These are phyloP conservation scores for Enteromius anoplus DNA, from an alignment of 2,797 vertebrate species.

Conservation along the genomic window DNA sequence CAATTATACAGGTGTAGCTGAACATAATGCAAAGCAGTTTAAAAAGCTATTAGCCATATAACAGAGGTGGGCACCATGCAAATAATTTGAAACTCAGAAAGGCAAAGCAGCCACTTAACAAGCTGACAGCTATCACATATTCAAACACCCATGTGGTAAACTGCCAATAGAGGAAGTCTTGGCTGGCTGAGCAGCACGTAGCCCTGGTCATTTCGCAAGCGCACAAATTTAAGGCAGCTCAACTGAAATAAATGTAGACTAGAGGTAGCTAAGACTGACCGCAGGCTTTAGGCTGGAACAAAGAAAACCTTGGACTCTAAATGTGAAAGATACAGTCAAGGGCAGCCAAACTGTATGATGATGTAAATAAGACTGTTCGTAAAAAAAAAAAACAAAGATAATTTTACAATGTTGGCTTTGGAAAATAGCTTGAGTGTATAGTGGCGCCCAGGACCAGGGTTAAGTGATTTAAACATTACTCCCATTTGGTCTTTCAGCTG, in stretches of 20 bases:
- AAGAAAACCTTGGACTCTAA: constrained; percentile 5
- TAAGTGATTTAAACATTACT: background rate
- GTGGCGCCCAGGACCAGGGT: too few relatives aligned
- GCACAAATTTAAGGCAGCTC: constrained; percentile 9
- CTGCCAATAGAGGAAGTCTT: constrained; percentile 22
- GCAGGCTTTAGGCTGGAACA: background rate
- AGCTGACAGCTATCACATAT: constrained; percentile 39
- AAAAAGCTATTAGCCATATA: constrained; percentile 10
- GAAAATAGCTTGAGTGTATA: background rate
- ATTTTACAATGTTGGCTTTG: background rate
- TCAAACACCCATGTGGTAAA: constrained; percentile 34
- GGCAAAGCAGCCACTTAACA: constrained; percentile 30
- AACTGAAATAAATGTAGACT: constrained; percentile 14
- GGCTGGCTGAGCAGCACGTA: constrained; percentile 13
- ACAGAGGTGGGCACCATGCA: constrained; percentile 4
- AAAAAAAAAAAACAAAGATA: background rate
- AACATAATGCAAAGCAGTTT: constrained; percentile 29
- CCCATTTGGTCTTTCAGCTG: background rate
- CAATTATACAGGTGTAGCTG: background rate
- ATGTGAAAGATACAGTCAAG: background rate
- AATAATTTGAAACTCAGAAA: constrained; percentile 10
- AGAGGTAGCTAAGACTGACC: background rate
- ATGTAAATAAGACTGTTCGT: background rate
- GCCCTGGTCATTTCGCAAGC: constrained; percentile 1
- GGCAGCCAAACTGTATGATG: background rate